Evolutionary conservation across 1,140 invertebrate genomes (phyloP), one percentile per base, ranked within the genome.

Genomic region (Odontomachus brunneus): DNA sequence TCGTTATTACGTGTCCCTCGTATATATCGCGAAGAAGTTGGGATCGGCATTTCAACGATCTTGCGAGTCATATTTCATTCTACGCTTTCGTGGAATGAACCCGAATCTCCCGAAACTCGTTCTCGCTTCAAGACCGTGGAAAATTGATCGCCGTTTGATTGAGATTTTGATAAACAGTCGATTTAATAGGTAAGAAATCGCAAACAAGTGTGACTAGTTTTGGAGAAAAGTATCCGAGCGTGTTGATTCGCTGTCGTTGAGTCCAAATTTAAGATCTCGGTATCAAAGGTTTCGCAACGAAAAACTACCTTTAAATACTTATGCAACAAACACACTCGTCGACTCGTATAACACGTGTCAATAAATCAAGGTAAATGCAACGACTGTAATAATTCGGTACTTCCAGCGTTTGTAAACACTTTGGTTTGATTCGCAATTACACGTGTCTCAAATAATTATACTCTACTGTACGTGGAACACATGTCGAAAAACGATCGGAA

Each of bases 11-110:
- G 33, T 1, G 22, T 55, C 15, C 29, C 17, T 67, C 49, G 51
- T n/a, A 53, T 26, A 81, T 12, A 76, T 51, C 24, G 22, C 38
- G 53, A 19, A 48, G 11, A 67, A 51, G 48, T 19, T 24, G 73
- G 19, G 5, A 49, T 48, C 22, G 63, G 71, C 4, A 63, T 59
- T 76, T 51, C 15, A 12, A 71, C 49, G 44, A 73, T 19, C 38
- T 63, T 71, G 48, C 84, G 89, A 90, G 74, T 89, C 83, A 84
- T 83, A 78, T 85, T 87, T 84, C 62, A 44, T 84, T 67, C 51
- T 83, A 84, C 51, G 51, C 55, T 83, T 84, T 80, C 57, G 62
- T 67, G 17, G n/a, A 74, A 62, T 5, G n/a, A 74, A 62, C 11
- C 53, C 59, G 26, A 19, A 65, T 75, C 60, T 22, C 2, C 44